A percentile compares a stretch with the other conserved stretches of the same genome.
phyloP scores from a whole-genome alignment of 2,797 vertebrate genomes.

The Sparidentex hasta region DNA sequence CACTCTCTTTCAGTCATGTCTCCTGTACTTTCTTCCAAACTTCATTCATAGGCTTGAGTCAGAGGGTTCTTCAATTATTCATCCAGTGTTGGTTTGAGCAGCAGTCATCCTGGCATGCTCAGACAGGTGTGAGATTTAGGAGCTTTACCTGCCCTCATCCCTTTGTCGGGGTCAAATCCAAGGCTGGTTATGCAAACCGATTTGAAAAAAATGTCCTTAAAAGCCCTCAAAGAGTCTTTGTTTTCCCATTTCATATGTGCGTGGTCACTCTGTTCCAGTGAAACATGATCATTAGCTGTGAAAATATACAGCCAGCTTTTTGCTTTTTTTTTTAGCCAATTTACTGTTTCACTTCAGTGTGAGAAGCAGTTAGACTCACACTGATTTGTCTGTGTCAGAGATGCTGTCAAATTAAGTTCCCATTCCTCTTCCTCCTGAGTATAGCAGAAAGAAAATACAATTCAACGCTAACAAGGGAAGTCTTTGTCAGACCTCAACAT shows the following conservation, averaged over 20 bases:
- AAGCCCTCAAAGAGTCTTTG: neutral
- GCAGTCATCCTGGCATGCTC: conserved; percentile 22
- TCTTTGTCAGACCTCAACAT: neutral
- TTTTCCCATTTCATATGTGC: conserved; percentile 5
- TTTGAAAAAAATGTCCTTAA: conserved; percentile 14
- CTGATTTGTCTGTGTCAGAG: conserved; percentile 46
- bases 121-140: conserved; percentile 24
- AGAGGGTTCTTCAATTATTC: conserved; percentile 54
- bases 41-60: conserved; percentile 23
- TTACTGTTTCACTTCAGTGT: conserved; percentile 36
- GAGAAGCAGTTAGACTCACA: conserved; percentile 24
- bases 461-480: conserved; percentile 10
- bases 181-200: conserved; percentile 9
- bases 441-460: conserved; percentile 19
- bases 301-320: conserved; percentile 20
- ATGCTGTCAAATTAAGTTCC: conserved; percentile 36
- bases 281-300: conserved; percentile 37
- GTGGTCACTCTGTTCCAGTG: neutral
- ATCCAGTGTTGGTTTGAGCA: conserved; percentile 43
- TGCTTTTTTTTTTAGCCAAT: conserved; percentile 22
- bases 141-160: conserved; percentile 10
- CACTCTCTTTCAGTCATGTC: neutral
- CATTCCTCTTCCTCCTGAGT: conserved; percentile 1
- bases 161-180: conserved; percentile 19
- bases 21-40: conserved; percentile 34